Evolutionary conservation across 2,888 invertebrate genomes (phyloP).

Genomic region (Eumacrocentrus americanus): DNA sequence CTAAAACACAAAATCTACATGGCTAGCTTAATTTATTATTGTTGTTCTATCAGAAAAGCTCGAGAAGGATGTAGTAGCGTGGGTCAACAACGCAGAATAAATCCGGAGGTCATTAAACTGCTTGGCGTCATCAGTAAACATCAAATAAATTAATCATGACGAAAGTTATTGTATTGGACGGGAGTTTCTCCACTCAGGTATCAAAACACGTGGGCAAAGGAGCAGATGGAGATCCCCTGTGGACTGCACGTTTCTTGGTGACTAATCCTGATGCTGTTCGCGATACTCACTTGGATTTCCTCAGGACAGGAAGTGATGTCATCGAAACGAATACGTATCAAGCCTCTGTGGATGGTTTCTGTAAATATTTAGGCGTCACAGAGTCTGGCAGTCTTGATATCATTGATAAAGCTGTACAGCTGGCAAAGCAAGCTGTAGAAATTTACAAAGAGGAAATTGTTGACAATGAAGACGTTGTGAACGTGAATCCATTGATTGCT

Average conservation of each 20-base stretch:
- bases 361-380: conserved; percentile 73
- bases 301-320: conserved; percentile 85
- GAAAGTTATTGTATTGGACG: conserved; percentile 65
- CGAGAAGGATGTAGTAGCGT: no score
- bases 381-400: conserved; percentile 73
- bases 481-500: conserved; percentile 70
- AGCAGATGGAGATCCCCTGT: conserved; percentile 85
- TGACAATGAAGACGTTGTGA: conserved; percentile 34
- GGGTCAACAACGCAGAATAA: no score
- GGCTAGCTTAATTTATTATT: no score
- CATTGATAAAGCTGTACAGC: conserved; percentile 75
- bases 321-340: conserved; percentile 64
- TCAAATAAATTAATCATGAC: no score
- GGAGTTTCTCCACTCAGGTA: conserved; percentile 84
- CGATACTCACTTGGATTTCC: conserved; percentile 81
- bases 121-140: no score
- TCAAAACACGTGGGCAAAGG: conserved; percentile 76
- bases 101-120: no score
- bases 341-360: conserved; percentile 67
- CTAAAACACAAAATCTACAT: no score
- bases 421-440: conserved; percentile 74
- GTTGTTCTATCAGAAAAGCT: no score
- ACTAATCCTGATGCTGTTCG: conserved; percentile 81
- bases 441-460: conserved; percentile 45
- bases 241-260: conserved; percentile 84